A percentile compares a stretch with the other conserved stretches of the same genome.
Evolutionary conservation across 2,888 invertebrate species (phyloP).

Genomic region (Mythimna albipuncta): DNA sequence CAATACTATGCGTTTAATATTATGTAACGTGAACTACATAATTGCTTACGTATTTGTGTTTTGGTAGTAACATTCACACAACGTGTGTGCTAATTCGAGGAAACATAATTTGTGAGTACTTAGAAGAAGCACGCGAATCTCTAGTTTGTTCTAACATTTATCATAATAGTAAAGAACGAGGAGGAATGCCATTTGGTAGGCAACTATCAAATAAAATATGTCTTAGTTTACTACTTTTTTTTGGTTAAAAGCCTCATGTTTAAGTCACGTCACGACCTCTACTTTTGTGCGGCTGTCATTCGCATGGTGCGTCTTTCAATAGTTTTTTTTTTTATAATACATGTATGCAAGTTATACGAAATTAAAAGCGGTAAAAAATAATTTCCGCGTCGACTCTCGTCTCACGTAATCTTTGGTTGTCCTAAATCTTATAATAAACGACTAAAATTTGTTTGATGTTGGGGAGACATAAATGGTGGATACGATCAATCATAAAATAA

Average conservation of each 20-base stretch:
- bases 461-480: slow-evolving; percentile 2
- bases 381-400: slow-evolving; percentile 44
- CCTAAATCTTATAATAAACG: slow-evolving; percentile 25
- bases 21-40: slow-evolving; percentile 62
- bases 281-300: slow-evolving; percentile 27
- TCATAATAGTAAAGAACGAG: slow-evolving; percentile 13
- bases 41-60: slow-evolving; percentile 60
- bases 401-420: slow-evolving; percentile 49
- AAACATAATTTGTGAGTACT: slow-evolving; percentile 54
- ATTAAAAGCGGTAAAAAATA: slow-evolving; percentile 42
- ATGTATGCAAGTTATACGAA: slow-evolving; percentile 26
- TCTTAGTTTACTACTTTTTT: slow-evolving; percentile 4
- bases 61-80: slow-evolving; percentile 62
- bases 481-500: neutral
- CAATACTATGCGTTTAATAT: slow-evolving; percentile 42
- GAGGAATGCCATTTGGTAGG: slow-evolving; percentile 13
- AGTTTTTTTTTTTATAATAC: slow-evolving; percentile 37
- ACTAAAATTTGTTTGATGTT: slow-evolving; percentile 20
- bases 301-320: slow-evolving; percentile 10
- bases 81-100: slow-evolving; percentile 65
- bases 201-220: slow-evolving; percentile 8
- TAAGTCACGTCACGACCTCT: slow-evolving; percentile 32
- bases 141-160: slow-evolving; percentile 50
- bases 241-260: slow-evolving; percentile 17
- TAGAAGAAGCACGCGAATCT: slow-evolving; percentile 64